Percentiles rank a stretch among this genome's conserved stretches.
phyloP scores from a whole-genome alignment of 2,113 vertebrate species.

The Xiphias gladius region DNA sequence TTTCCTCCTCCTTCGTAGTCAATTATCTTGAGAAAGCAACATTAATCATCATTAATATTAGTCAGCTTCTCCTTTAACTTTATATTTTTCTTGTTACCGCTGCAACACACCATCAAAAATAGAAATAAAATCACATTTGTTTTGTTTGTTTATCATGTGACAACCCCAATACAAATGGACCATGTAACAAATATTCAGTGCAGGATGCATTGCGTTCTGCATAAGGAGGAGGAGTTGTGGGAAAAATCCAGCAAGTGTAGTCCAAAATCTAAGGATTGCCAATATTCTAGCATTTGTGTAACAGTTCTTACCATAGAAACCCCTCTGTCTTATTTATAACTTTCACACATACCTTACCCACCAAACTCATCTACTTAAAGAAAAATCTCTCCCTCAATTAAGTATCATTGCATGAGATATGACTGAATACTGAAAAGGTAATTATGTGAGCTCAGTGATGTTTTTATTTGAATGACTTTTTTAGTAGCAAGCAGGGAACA shows the following conservation, averaged over 20 bases:
- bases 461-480: conserved; percentile 73
- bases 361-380: conserved; percentile 34
- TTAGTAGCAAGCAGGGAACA: conserved; percentile 64
- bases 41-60: background rate
- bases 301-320: background rate
- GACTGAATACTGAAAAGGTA: conserved; percentile 50
- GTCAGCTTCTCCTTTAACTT: background rate
- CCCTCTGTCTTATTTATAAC: background rate
- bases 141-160: background rate
- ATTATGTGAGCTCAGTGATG: conserved; percentile 63
- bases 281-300: background rate
- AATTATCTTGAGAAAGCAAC: background rate
- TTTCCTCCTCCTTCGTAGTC: background rate
- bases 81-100: background rate
- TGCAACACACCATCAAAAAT: background rate
- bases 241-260: background rate
- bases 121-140: background rate
- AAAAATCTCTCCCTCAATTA: conserved; percentile 53
- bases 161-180: background rate
- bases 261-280: background rate
- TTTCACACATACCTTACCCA: background rate
- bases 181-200: background rate
- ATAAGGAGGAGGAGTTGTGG: background rate
- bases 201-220: background rate
- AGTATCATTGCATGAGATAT: conserved; percentile 17